phyloP scores from a whole-genome alignment of 2,888 invertebrate genomes.

The Zaprionus obscuricornis region DNA sequence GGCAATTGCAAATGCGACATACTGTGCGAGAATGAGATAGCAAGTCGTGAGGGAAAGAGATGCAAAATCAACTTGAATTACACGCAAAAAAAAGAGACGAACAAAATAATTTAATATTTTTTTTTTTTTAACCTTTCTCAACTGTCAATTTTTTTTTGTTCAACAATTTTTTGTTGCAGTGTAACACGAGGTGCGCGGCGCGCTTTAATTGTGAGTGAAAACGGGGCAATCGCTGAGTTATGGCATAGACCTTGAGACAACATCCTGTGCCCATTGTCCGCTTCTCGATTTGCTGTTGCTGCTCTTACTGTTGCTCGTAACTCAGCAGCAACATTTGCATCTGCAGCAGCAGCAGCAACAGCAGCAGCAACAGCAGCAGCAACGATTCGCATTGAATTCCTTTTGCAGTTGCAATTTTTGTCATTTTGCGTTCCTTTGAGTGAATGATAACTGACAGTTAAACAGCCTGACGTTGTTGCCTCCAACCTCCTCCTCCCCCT shows the following conservation, averaged over 20 bases:
- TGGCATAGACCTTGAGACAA: slow-evolving; percentile 50
- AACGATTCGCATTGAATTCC: slow-evolving; percentile 51
- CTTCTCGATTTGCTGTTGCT: slow-evolving; percentile 26
- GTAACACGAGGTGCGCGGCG: background rate
- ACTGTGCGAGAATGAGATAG: slow-evolving; percentile 23
- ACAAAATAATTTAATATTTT: no score
- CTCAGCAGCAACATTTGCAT: slow-evolving; percentile 19
- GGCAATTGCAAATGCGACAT: slow-evolving; percentile 31
- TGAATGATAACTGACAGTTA: slow-evolving; percentile 80
- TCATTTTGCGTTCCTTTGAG: slow-evolving; percentile 62
- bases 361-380: slow-evolving; percentile 3
- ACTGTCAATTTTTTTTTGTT: no score
- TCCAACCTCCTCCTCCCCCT: background rate
- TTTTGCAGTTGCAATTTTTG: slow-evolving; percentile 60
- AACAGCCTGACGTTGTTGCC: slow-evolving; percentile 49
- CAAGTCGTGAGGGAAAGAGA: slow-evolving; percentile 2
- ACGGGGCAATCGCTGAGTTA: slow-evolving; percentile 43
- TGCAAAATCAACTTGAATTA: no score
- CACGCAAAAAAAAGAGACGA: no score
- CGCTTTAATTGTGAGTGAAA: slow-evolving; percentile 29
- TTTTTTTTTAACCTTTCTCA: no score
- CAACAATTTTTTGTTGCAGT: no score
- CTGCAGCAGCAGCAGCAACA: slow-evolving; percentile 9
- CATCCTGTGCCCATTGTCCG: slow-evolving; percentile 48
- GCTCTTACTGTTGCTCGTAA: slow-evolving; percentile 41